Percentiles rank a stretch among this genome's conserved stretches.
Conservation (phyloP, 2,113 vertebrate species). For the Heteronetta atricapilla region DNA sequence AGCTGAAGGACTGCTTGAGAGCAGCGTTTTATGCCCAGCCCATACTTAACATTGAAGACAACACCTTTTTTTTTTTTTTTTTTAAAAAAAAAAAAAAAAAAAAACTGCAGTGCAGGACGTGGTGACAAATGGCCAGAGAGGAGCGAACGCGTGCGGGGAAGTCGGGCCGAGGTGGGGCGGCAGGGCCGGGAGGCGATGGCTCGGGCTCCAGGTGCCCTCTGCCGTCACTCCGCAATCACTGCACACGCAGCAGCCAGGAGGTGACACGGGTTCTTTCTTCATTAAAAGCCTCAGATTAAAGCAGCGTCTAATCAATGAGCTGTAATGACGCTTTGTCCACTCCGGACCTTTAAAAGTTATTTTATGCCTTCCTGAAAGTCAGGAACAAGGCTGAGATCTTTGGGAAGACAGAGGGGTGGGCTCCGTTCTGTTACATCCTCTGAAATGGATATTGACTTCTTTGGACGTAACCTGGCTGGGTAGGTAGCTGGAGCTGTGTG, state of each 20-base stretch:
- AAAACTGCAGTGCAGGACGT: not conserved
- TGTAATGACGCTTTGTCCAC: not conserved
- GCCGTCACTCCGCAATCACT: conserved; percentile 13
- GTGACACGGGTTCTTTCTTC: not conserved
- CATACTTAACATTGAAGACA: fast-evolving
- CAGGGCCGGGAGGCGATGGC: not conserved
- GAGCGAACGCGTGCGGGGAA: not conserved
- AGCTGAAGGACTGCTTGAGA: not conserved
- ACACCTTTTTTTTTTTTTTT: no score
- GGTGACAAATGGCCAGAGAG: not conserved
- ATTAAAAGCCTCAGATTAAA: not conserved
- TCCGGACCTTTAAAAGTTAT: not conserved
- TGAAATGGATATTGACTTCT: not conserved
- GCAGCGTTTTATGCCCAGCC: not conserved
- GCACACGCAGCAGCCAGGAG: not conserved
- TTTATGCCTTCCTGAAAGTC: not conserved
- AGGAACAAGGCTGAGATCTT: not conserved
- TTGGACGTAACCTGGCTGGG: not conserved
- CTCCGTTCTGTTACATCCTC: no score
- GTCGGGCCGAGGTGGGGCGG: not conserved
- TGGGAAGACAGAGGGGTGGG: not conserved
- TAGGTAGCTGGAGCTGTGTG: not conserved
- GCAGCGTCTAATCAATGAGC: not conserved
- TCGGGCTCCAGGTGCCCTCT: conserved; percentile 72
- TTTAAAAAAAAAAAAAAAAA: no score